Evolutionary conservation across 2,888 invertebrate genomes (phyloP), one percentile per base, ranked within the genome.

Genomic region (Caenorhabditis plicata): DNA sequence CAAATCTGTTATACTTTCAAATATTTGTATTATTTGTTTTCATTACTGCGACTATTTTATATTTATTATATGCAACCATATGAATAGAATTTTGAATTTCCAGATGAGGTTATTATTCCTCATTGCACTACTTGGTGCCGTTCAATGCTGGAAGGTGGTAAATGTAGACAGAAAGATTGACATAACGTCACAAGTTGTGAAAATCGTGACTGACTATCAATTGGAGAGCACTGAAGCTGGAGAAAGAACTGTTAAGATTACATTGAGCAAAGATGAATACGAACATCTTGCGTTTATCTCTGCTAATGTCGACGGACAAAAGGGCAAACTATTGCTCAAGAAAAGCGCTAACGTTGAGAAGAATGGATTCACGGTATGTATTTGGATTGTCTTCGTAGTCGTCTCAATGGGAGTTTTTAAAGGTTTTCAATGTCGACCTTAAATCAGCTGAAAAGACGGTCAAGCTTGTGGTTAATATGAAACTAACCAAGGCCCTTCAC

Each of bases 401-500:
- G n/a, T 40, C 13, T 9, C 22, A 9, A 42, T 20, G 45, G 33
- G 22, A 43, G 3, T 44, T 32, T 2, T 54, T 60, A 17, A 26
- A 52, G 22, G 50, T 62, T 36, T 73, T 73, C 61, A 68, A 69
- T 35, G 50, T 80, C 19, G 72, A 70, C 25, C 57, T 80, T 7
- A 44, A 57, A 4, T 64, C 71, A 22, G 39, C 64, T 7, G 36
- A 78, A 8, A 54, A 62, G 11, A 65, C 65, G 32, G 43, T 61
- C 27, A 74, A 70, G 26, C 25, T 80, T 33, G 56, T 63, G 17
- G 83, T 91, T 0, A 91, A 92, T 79, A 85, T 87, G 8, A 87
- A 90, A 0, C 87, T 88, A 43, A 88, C 89, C 0, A 89, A 91
- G 80, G 85, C 87, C 15, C 84, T 95, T 25, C 81, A 84, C 26